Evolutionary conservation across 1,140 invertebrate species (phyloP), one percentile per base, ranked within the genome.

Genomic region (Cepaea nemoralis): DNA sequence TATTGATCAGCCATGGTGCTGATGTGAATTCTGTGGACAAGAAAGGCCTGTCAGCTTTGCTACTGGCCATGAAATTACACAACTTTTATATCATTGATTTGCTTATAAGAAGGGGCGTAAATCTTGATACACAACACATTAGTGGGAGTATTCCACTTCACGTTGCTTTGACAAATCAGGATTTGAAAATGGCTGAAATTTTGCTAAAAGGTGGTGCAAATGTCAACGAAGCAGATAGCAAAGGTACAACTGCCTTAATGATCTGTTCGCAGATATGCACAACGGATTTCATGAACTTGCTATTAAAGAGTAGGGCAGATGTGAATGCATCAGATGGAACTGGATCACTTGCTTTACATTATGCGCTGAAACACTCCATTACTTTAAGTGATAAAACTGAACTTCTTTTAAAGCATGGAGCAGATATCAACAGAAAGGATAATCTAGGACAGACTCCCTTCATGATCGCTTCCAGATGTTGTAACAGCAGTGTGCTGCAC

Each of bases 241-340:
- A 27, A 50, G 71, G 39, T 22, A 74, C 8, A 33, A 45, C 71
- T 27, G 31, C 71, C 22, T 74, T 74, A 45, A 74, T 45, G 40
- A 63, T 63, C 59, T 48, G 31, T 10, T 8, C 71, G 31, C 40
- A 42, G 12, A 1, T 10, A 1, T 39, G 71, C 19, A 35, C 37
- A 19, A 16, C 40, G 3, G 40, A 50, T 12, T 31, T 45, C 35
- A 74, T 74, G 39, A 22, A 19, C 2, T 31, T 24, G 31, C 33
- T 42, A n/a, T 33, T 74, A 31, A 42, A 45, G 22, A 45, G 33
- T 48, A 45, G 71, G 22, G 71, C 71, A 74, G 71, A 74, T 48
- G 27, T 45, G 27, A 74, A 74, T 45, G n/a, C 39, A 50, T 3
- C 14, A 74, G 37, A 33, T 48, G 19, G 19, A 8, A 22, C 3